Conservation (phyloP, 2,113 vertebrate genomes). For the Oplegnathus fasciatus region DNA sequence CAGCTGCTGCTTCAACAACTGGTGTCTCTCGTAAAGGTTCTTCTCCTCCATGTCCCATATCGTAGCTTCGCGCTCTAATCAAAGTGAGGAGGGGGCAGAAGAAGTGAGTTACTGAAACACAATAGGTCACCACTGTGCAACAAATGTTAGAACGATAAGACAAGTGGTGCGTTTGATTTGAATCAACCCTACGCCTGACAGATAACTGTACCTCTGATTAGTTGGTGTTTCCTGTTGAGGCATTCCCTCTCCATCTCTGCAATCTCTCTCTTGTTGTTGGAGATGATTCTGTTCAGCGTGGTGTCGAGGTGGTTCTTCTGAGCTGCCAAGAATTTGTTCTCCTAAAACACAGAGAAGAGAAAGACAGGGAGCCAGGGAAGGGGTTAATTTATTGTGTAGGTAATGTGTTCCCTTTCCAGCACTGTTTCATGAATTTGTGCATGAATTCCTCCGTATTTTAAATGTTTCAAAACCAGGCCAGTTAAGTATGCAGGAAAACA, state of each 20-base stretch:
- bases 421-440: neutral
- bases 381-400: neutral
- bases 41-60: constrained; percentile 96
- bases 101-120: neutral
- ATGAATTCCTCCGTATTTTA: neutral
- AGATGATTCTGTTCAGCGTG: constrained; percentile 88
- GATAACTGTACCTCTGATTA: constrained; percentile 87
- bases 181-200: neutral
- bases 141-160: neutral
- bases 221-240: constrained; percentile 91
- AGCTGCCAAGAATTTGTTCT: constrained; percentile 87
- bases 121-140: neutral
- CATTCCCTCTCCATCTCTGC: constrained; percentile 91
- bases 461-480: neutral
- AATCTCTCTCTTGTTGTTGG: constrained; percentile 91
- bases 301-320: constrained; percentile 90
- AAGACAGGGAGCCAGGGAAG: neutral
- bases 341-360: constrained; percentile 79
- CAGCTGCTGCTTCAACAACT: constrained; percentile 96
- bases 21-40: constrained; percentile 93
- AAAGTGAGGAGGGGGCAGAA: neutral
- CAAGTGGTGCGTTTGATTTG: neutral
- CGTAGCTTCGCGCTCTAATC: constrained; percentile 88
- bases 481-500: neutral
- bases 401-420: neutral